Conservation (phyloP, 2,797 vertebrate species). For the Salarias fasciatus region DNA sequence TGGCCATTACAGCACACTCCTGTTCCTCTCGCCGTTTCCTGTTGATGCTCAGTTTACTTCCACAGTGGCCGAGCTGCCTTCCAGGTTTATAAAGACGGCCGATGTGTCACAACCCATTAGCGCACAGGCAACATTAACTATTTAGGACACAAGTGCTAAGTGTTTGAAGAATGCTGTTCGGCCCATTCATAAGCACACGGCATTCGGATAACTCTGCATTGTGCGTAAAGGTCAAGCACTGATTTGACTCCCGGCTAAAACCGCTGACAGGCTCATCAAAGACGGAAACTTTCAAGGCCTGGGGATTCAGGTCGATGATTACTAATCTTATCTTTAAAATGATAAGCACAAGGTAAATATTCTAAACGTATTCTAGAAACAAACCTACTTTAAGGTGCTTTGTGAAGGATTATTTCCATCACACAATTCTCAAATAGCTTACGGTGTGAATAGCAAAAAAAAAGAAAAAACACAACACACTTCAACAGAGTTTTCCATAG, state of each 20-base stretch:
- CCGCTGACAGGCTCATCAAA: slow-evolving; percentile 13
- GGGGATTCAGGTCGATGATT: slow-evolving; percentile 1
- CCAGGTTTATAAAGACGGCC: slow-evolving; percentile 27
- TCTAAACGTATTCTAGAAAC: no score
- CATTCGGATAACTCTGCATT: slow-evolving; percentile 38
- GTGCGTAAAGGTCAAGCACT: slow-evolving; percentile 35
- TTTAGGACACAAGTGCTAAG: slow-evolving; percentile 4
- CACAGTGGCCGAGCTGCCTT: slow-evolving; percentile 18
- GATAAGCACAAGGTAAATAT: no score
- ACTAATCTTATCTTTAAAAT: no score
- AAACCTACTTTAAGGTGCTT: no score
- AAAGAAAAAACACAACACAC: slow-evolving; percentile 5
- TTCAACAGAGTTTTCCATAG: slow-evolving; percentile 39
- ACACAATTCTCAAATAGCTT: slow-evolving; percentile 19
- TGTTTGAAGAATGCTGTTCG: slow-evolving; percentile 7
- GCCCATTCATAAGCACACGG: slow-evolving; percentile 6
- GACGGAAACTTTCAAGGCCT: slow-evolving; percentile 8
- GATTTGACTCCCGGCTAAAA: slow-evolving; percentile 11
- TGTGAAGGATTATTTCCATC: no score
- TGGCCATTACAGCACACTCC: slow-evolving; percentile 56
- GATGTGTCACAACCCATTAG: slow-evolving; percentile 30
- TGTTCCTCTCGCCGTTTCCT: slow-evolving; percentile 64
- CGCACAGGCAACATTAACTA: slow-evolving; percentile 10
- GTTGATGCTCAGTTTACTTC: slow-evolving; percentile 56
- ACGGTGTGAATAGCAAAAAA: slow-evolving; percentile 21